phyloP scores from a whole-genome alignment of 2,888 invertebrate species.

The Cinara cedri region DNA sequence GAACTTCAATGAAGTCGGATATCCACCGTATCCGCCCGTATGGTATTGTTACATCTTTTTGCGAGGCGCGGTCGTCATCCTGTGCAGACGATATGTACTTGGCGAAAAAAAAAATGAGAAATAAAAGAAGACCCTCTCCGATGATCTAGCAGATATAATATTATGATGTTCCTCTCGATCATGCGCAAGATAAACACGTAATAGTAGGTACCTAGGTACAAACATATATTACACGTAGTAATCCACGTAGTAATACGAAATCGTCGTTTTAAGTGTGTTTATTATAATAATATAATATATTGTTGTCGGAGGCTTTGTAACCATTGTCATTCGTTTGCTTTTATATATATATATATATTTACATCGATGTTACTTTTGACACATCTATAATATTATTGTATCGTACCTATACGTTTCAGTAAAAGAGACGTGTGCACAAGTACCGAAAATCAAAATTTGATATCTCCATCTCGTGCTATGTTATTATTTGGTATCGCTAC shows the following conservation, averaged over 20 bases:
- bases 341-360: conserved; percentile 8
- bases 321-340: not conserved
- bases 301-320: conserved; percentile 33
- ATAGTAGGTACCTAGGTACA: too few species aligned
- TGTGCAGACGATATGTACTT: not conserved
- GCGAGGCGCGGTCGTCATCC: not conserved
- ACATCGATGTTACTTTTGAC: not conserved
- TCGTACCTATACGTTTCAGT: not conserved
- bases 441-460: conserved; percentile 11
- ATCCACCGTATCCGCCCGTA: conserved; percentile 55
- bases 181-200: conserved; percentile 46
- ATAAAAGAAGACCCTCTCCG: conserved; percentile 50
- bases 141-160: conserved; percentile 46
- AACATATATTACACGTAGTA: too few species aligned
- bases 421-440: not conserved
- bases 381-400: not conserved
- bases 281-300: conserved; percentile 31
- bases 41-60: conserved; percentile 51
- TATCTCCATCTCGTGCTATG: not conserved
- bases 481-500: conserved; percentile 3
- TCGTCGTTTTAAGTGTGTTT: conserved; percentile 15
- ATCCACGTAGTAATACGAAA: not conserved
- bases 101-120: conserved; percentile 38
- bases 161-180: conserved; percentile 32
- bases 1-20: conserved; percentile 47